Evolutionary conservation across 2,888 invertebrate species (phyloP), one percentile per base, ranked within the genome.

Genomic region (Lasioglossum malachurum): DNA sequence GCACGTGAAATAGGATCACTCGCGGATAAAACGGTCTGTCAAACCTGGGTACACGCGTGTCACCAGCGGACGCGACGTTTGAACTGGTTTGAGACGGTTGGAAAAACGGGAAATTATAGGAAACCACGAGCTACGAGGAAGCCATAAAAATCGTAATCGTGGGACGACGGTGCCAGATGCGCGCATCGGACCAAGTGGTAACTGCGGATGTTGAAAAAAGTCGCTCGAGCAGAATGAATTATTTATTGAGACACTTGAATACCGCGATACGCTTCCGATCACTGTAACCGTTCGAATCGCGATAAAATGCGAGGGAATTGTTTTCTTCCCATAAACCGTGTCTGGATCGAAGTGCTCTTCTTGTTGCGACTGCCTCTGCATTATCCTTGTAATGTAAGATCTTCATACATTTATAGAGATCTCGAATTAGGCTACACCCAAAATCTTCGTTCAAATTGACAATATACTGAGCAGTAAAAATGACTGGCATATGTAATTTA

Each of bases 21-120:
- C 57, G 75, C 41, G 86, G 78, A 83, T 81, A 83, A 86, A 87
- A 87, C 75, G 87, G 38, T 75, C 69, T 83, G 86, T 86, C 86
- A 86, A 78, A 78, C 82, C 82, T 75, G 74, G 86, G 31, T 75
- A 46, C n/a, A 44, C 38, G 53, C 75, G 81, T 35, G 38, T 38
- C 46, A 46, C 31, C 73, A 4, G 10, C 31, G 53, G 67, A 53
- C 27, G 72, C 53, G 75, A 19, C 76, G 31, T 67, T 80, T 60
- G 10, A 78, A 87, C 86, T 87, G 87, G 86, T 87, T 85, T 64
- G 46, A 19, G 14, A 71, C 10, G 31, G 38, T 64, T 19, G n/a
- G 76, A 82, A 86, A 84, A 79, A 79, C 76, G 76, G 82, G 74
- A 87, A 77, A 87, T 87, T 79, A 75, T 79, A 82, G 86, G 86